phyloP scores from a whole-genome alignment of 2,797 vertebrate genomes.

The Gorsachius magnificus region DNA sequence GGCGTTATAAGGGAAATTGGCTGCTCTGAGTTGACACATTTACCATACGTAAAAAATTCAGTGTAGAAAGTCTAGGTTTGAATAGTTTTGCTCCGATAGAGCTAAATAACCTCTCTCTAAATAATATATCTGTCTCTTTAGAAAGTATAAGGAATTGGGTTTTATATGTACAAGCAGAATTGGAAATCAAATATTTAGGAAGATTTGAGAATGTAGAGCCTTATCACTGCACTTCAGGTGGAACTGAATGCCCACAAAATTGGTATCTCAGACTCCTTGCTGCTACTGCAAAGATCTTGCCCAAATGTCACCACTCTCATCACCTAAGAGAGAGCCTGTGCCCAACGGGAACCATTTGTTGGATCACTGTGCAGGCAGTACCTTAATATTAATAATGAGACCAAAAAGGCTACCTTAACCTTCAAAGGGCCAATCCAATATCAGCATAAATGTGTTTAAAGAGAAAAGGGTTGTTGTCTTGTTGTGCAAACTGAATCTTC shows the following conservation, averaged over 20 bases:
- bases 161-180: not conserved
- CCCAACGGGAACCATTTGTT: not conserved
- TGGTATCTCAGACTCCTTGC: not conserved
- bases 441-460: not conserved
- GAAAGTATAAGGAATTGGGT: not conserved
- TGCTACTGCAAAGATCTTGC: not conserved
- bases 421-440: not conserved
- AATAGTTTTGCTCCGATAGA: not conserved
- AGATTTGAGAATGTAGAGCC: not conserved
- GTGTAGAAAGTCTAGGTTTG: not conserved
- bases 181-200: not conserved
- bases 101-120: not conserved
- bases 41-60: not conserved
- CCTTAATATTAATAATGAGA: not conserved
- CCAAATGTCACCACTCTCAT: not conserved
- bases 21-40: not conserved
- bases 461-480: not conserved
- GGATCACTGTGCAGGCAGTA: not conserved
- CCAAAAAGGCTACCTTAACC: not conserved
- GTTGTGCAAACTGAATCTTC: not conserved
- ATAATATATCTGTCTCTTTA: not conserved
- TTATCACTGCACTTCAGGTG: not conserved
- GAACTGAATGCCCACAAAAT: not conserved
- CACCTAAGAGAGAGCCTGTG: not conserved
- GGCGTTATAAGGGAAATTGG: not conserved